These are phyloP conservation scores for pig (Sus scrofa) DNA, from an alignment of 2,113 vertebrate genomes.

Conservation along the genomic window T2T-Sscrofa CM000830.6:15638501-15639000, in stretches of 20 bases:
- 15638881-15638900: neutral
- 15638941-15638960: neutral
- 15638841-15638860: neutral
- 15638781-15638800: neutral
- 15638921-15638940: neutral
- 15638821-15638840: neutral
- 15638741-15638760: neutral
- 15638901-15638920: neutral
- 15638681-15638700: neutral
- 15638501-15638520: too few species aligned
- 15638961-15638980: neutral
- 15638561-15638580: too few species aligned
- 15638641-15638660: too few species aligned
- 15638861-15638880: neutral
- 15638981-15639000: slow-evolving; percentile 38
- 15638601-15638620: too few species aligned
- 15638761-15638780: neutral
- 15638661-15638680: too few species aligned
- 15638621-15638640: too few species aligned
- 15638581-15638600: too few species aligned
- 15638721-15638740: neutral
- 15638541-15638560: too few species aligned
- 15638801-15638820: neutral
- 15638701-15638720: too few species aligned
- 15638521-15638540: too few species aligned